These are phyloP conservation scores for Emydocephalus ijimae DNA, from an alignment of 2,113 vertebrate genomes.

Conservation along the genomic window DNA sequence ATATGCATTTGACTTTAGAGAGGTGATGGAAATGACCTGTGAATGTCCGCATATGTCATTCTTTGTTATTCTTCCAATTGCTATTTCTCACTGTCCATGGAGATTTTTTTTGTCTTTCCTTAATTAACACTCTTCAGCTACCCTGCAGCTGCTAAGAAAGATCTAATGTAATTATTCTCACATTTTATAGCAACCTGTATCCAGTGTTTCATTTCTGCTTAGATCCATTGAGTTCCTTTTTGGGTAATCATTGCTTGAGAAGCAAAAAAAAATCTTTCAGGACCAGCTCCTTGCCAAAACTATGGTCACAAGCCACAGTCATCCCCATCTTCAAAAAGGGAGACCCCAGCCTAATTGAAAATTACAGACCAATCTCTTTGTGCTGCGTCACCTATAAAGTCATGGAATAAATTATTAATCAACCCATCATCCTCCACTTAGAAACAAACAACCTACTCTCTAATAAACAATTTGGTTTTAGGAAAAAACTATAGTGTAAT, in stretches of 20 bases:
- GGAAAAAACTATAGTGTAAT: too few relatives aligned
- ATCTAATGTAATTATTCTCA: not conserved
- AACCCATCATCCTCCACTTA: too few relatives aligned
- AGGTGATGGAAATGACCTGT: not conserved
- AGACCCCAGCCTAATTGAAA: too few relatives aligned
- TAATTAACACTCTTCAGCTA: not conserved
- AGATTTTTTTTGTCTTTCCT: not conserved
- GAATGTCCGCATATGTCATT: not conserved
- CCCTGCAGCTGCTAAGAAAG: not conserved
- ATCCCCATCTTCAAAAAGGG: too few relatives aligned
- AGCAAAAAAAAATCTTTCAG: not conserved
- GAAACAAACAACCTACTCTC: too few relatives aligned
- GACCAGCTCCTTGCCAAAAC: too few relatives aligned
- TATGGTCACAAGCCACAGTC: too few relatives aligned
- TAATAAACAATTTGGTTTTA: too few relatives aligned
- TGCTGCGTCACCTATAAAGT: too few relatives aligned
- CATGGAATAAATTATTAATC: too few relatives aligned
- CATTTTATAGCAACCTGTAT: not conserved
- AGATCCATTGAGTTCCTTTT: constrained; percentile 1
- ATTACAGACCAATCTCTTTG: too few relatives aligned
- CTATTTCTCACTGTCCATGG: not conserved
- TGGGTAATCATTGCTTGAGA: not conserved
- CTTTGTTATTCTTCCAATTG: not conserved
- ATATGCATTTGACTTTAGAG: not conserved
- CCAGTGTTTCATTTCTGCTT: constrained; percentile 3